Conservation (phyloP, 1,140 invertebrate species). For the Whitmania pigra region DNA sequence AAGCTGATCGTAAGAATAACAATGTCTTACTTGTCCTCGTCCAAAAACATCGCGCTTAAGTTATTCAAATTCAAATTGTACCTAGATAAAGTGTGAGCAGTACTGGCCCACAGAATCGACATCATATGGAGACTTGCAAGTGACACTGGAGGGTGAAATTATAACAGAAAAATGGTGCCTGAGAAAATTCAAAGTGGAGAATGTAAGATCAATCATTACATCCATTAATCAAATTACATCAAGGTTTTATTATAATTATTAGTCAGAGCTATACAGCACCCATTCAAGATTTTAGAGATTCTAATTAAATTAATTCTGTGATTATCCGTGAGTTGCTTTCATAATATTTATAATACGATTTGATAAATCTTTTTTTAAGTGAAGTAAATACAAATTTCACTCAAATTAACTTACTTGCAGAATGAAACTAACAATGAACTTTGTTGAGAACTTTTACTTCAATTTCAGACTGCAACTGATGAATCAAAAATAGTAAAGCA, state of each 20-base stretch:
- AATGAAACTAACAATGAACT: too few species aligned
- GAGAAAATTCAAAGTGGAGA: conserved; percentile 59
- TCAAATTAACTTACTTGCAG: too few species aligned
- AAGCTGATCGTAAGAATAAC: neutral
- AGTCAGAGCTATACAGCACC: too few species aligned
- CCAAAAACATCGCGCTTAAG: neutral
- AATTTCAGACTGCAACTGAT: too few species aligned
- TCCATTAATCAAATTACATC: neutral
- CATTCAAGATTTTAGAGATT: too few species aligned
- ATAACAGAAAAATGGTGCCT: conserved; percentile 88
- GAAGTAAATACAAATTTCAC: too few species aligned
- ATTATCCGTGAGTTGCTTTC: too few species aligned
- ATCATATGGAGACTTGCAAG: conserved; percentile 36
- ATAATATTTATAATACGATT: too few species aligned
- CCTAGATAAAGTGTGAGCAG: conserved; percentile 23
- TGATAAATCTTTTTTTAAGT: too few species aligned
- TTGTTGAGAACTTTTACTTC: too few species aligned
- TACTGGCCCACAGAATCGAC: conserved; percentile 23
- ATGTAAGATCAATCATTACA: neutral
- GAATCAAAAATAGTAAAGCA: conserved; percentile 14
- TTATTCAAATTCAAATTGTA: neutral
- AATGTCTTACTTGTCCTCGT: neutral
- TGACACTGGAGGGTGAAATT: conserved; percentile 50
- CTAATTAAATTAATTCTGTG: too few species aligned
- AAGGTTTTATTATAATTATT: too few species aligned